Base-by-base conservation (phyloP, 2,113 vertebrate species). In the Leptobrachium leishanense region DNA sequence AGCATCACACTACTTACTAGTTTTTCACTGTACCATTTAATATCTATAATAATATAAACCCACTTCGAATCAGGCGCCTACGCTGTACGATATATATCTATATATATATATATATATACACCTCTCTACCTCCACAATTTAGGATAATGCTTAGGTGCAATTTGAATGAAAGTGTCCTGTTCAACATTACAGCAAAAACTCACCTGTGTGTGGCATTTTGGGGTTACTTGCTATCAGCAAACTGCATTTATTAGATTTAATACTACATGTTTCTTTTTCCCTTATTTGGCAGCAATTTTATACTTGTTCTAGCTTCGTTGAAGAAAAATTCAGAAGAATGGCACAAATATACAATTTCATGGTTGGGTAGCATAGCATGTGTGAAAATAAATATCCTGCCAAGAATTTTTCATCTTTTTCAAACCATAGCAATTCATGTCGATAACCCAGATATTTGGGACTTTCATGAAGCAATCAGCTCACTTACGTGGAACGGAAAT, bases 341-440 rank as follows among this genome's bases (percentile, higher is more conserved):
- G 63, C 6, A 75, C 62, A 66, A 75, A 75, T 66, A 75, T 75
- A 67, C 65, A 68, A 76, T 76, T 76, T 76, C 75, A 76, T 76
- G 75, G 65, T 68, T 76, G 46, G 15, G 11, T 55, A 57, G 64
- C 15, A 76, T 68, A 10, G 65, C 41, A 43, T 76, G 65, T 57
- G 75, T 68, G 64, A 68, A 76, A 76, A 59, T 76, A 76, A 76
- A 76, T 76, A 68, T 57, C 75, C 50, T 68, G 50, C 41, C 64
- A 54, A 41, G 53, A 68, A 43, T 68, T 43, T 76, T 68, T 66
- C 63, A 75, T 75, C 75, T 68, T 76, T 76, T 54, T 76, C 65
- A 68, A 76, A 76, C 50, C 40, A 53, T 68, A 6, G 50, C 75
- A 68, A 68, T 76, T 68, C n/a, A 15, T 57, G 53, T 31, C 9